These are phyloP conservation scores for Melikaiella ostensackeni DNA, from an alignment of 2,888 invertebrate species.

Conservation along the genomic window DNA sequence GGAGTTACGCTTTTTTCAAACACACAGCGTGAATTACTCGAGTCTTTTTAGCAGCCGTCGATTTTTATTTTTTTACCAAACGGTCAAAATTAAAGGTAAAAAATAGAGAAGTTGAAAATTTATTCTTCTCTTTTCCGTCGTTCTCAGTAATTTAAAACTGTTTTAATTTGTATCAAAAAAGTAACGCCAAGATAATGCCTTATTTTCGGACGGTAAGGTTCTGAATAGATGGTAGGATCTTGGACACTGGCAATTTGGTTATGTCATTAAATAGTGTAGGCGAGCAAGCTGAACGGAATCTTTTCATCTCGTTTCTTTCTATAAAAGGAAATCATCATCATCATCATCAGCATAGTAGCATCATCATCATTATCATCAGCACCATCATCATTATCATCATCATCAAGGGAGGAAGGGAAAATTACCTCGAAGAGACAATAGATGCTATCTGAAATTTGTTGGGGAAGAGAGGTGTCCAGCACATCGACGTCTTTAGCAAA, in stretches of 20 bases:
- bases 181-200: no score
- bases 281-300: constrained; percentile 12
- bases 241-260: constrained; percentile 13
- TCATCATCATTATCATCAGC: constrained; percentile 5
- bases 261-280: background rate
- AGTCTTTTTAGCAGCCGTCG: no score
- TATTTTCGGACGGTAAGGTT: no score
- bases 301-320: background rate
- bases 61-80: no score
- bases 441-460: constrained; percentile 83
- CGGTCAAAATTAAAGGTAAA: no score
- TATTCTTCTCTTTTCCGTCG: no score
- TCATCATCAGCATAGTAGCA: background rate
- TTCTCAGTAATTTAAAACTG: no score
- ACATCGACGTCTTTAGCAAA: constrained; percentile 88
- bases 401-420: constrained; percentile 50
- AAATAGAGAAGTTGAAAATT: no score
- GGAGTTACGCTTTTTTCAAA: no score
- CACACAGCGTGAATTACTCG: no score
- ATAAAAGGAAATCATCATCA: constrained; percentile 13
- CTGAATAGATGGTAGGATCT: no score
- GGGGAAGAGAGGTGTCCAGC: constrained; percentile 84
- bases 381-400: constrained; percentile 33
- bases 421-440: constrained; percentile 87
- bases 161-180: no score